phyloP scores from a whole-genome alignment of 2,797 vertebrate genomes.

The Simalia tracyae region DNA sequence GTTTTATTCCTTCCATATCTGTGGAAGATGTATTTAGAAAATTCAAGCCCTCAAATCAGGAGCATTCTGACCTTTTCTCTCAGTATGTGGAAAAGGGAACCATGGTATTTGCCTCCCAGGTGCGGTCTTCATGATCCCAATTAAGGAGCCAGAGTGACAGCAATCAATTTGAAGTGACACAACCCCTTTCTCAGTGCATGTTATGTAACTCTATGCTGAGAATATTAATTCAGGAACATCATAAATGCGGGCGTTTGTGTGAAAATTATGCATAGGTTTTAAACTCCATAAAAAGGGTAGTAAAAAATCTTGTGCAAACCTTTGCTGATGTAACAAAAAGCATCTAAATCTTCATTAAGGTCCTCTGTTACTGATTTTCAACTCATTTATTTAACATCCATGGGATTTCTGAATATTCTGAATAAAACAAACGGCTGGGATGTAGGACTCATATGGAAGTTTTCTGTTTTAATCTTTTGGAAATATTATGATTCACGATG shows the following conservation, averaged over 20 bases:
- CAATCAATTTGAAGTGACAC: slow-evolving; percentile 36
- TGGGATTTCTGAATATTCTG: not conserved
- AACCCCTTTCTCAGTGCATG: not conserved
- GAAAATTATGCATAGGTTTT: slow-evolving; percentile 23
- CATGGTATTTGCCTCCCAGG: not conserved
- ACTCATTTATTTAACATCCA: not conserved
- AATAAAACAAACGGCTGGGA: not conserved
- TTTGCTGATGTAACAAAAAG: not conserved
- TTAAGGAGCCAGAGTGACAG: slow-evolving; percentile 31
- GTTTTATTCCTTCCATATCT: not conserved
- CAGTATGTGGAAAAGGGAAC: not conserved
- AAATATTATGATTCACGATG: not conserved
- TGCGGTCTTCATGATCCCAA: slow-evolving; percentile 9
- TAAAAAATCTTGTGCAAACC: not conserved
- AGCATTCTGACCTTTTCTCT: not conserved
- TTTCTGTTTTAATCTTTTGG: not conserved
- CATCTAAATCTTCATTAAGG: slow-evolving; percentile 7
- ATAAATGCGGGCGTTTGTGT: not conserved
- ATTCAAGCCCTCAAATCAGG: not conserved
- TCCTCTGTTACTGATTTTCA: not conserved
- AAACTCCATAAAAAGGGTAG: slow-evolving; percentile 5
- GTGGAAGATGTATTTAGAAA: not conserved
- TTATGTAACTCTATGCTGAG: slow-evolving; percentile 11
- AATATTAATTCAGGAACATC: slow-evolving; percentile 28
- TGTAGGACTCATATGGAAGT: not conserved